A percentile compares a stretch with the other conserved stretches of the same genome.
Evolutionary conservation across 2,797 vertebrate species (phyloP).

Genomic region (Centroberyx gerrardi): DNA sequence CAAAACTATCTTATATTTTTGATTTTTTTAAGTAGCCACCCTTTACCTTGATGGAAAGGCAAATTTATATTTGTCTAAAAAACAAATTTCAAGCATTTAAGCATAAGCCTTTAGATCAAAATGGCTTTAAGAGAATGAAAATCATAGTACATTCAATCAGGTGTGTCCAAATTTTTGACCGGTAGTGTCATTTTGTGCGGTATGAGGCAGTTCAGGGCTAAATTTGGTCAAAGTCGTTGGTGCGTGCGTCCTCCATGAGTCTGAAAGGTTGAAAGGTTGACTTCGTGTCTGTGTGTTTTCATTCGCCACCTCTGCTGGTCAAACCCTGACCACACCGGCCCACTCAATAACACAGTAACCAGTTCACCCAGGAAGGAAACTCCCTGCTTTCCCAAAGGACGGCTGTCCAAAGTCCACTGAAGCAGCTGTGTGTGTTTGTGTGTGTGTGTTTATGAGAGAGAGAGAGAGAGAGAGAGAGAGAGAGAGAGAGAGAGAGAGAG

Average conservation of each 20-base stretch:
- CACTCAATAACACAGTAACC: constrained; percentile 62
- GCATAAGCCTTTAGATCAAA: too few species aligned
- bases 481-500: neutral
- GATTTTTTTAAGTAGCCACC: too few species aligned
- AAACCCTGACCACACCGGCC: constrained; percentile 38
- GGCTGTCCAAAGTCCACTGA: constrained; percentile 61
- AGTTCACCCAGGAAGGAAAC: constrained; percentile 78
- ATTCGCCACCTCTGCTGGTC: constrained; percentile 47
- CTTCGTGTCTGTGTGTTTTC: constrained; percentile 43
- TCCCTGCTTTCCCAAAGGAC: constrained; percentile 68
- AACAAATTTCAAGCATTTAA: too few species aligned
- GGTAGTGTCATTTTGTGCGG: neutral
- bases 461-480: too few species aligned
- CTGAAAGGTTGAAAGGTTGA: constrained; percentile 42
- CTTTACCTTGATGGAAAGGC: too few species aligned
- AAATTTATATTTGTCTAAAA: too few species aligned
- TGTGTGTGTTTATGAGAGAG: constrained; percentile 18
- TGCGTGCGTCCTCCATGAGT: neutral
- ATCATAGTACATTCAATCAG: too few species aligned
- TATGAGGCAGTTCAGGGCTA: neutral
- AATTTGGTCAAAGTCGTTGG: constrained; percentile 18
- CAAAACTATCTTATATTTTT: too few species aligned
- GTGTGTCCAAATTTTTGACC: too few species aligned
- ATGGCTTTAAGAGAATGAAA: too few species aligned
- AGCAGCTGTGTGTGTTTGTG: constrained; percentile 60